A percentile compares a stretch with the other conserved stretches of the same genome.
These are phyloP conservation scores for Lepidurus apus DNA, from an alignment of 1,140 invertebrate species.

Conservation along the genomic window DNA sequence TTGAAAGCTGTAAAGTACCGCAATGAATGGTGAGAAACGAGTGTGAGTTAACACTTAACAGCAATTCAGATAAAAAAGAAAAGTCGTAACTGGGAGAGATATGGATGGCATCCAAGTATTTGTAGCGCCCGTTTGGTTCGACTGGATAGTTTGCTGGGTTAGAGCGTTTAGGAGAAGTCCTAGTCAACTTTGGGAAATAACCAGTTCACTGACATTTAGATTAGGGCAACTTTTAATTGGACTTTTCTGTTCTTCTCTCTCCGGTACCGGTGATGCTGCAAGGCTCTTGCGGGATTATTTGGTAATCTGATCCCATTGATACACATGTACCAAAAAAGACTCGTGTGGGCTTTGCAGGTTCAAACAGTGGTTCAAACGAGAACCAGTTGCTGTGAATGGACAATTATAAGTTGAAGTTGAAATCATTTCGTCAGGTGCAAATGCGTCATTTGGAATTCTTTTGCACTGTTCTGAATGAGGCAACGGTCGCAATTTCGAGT, in stretches of 20 bases:
- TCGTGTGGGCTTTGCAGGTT: too few species aligned
- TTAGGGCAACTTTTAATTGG: slow-evolving; percentile 2
- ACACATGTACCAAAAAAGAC: too few species aligned
- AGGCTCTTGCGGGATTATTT: neutral
- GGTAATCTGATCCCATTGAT: neutral
- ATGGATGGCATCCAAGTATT: neutral
- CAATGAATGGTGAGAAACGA: neutral
- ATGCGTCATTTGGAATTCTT: neutral
- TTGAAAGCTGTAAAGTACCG: neutral
- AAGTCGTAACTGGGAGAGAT: neutral
- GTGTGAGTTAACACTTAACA: neutral
- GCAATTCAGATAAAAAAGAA: neutral
- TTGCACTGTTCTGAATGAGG: neutral
- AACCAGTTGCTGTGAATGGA: too few species aligned
- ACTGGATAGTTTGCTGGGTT: neutral
- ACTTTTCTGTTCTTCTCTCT: neutral
- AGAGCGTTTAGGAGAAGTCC: neutral
- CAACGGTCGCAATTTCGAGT: neutral
- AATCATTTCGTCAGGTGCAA: neutral
- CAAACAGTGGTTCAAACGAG: too few species aligned
- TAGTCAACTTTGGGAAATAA: neutral
- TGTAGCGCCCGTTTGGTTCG: neutral
- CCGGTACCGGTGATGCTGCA: neutral
- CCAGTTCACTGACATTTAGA: neutral
- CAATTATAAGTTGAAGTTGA: neutral